Conservation (phyloP, 2,888 invertebrate species). For the Stenichneumon culpator region DNA sequence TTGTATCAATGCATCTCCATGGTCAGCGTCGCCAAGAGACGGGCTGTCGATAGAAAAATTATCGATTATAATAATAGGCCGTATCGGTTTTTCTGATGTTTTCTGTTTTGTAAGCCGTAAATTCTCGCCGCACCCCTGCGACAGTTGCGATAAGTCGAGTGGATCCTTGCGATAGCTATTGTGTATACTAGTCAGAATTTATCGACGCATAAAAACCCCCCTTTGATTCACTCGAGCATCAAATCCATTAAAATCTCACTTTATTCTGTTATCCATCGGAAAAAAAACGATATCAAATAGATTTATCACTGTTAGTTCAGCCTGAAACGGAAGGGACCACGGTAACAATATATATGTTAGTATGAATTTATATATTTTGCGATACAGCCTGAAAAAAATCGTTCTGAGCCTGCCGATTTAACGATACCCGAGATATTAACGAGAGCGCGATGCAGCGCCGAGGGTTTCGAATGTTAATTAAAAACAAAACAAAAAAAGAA, state of each 20-base stretch:
- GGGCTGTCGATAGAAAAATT: constrained; percentile 1
- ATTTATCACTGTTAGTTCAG: constrained; percentile 68
- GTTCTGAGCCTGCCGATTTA: constrained; percentile 20
- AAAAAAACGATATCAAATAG: constrained; percentile 30
- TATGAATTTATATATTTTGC: constrained; percentile 71
- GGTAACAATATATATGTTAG: constrained; percentile 72
- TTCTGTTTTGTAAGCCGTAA: not conserved
- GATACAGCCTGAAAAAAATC: constrained; percentile 45
- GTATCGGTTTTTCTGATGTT: not conserved
- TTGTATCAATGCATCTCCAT: constrained; percentile 40
- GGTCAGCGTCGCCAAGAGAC: not conserved
- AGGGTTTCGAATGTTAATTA: not conserved
- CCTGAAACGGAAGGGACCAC: constrained; percentile 77
- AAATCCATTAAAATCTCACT: not conserved
- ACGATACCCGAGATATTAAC: not conserved
- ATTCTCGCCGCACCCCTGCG: constrained; percentile 1
- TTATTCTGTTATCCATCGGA: not conserved
- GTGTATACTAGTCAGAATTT: constrained; percentile 14
- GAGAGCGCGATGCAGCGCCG: not conserved
- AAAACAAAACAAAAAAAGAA: not conserved
- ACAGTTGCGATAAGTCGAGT: not conserved
- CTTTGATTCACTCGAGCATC: constrained; percentile 11
- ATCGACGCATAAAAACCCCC: not conserved
- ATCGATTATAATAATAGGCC: not conserved
- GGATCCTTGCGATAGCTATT: not conserved